phyloP scores from a whole-genome alignment of 2,888 invertebrate species.

The Tipula helvola region DNA sequence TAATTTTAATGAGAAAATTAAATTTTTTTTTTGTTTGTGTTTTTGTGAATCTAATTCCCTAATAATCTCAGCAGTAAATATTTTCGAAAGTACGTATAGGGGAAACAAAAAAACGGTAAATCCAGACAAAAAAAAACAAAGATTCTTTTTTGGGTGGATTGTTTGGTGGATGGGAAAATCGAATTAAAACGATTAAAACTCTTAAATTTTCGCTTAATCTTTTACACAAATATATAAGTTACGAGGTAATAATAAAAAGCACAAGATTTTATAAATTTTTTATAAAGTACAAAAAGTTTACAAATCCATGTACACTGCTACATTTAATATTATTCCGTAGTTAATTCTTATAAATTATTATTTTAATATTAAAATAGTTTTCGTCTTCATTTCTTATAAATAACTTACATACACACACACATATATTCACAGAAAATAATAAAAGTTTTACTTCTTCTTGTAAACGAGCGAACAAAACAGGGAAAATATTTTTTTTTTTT shows the following conservation, averaged over 20 bases:
- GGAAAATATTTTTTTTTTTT: too few relatives aligned
- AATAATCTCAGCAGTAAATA: background rate
- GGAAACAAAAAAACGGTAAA: background rate
- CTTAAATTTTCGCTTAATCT: background rate
- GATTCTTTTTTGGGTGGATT: too few relatives aligned
- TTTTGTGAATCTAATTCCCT: background rate
- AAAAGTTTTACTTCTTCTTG: too few relatives aligned
- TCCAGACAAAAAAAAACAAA: background rate
- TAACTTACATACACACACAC: background rate
- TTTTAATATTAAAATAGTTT: background rate
- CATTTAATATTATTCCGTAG: background rate
- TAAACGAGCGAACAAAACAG: too few relatives aligned
- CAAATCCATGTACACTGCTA: background rate
- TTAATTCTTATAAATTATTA: background rate
- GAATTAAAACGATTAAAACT: background rate
- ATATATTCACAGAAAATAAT: too few relatives aligned
- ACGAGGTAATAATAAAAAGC: background rate
- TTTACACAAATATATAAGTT: background rate
- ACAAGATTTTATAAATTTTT: background rate
- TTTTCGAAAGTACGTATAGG: background rate
- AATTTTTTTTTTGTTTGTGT: background rate
- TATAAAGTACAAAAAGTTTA: background rate
- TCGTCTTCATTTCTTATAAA: background rate
- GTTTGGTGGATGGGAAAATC: too few relatives aligned
- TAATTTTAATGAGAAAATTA: background rate